Percentiles rank a stretch among this genome's conserved stretches.
Conservation (phyloP, 2,888 invertebrate genomes). For the Heliconius aoede region DNA sequence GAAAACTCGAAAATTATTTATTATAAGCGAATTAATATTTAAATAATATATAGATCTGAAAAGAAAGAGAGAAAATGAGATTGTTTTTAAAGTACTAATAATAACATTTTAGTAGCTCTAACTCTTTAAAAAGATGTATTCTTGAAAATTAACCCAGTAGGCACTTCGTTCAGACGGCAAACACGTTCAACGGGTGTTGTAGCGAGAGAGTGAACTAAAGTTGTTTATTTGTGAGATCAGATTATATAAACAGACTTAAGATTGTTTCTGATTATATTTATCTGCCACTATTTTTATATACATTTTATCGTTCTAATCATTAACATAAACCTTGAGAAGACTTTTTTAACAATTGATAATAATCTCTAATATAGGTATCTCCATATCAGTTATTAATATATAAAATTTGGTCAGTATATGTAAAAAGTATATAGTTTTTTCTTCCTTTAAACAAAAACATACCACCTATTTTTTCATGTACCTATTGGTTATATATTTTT, state of each 20-base stretch:
- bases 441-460: too few species aligned
- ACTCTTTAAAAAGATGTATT: conserved; percentile 8
- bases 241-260: conserved; percentile 14
- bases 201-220: conserved; percentile 29
- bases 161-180: conserved; percentile 43
- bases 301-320: background rate
- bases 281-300: background rate
- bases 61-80: too few species aligned
- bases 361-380: too few species aligned
- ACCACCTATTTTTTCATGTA: too few species aligned
- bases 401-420: too few species aligned
- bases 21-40: too few species aligned
- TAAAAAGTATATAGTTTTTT: too few species aligned
- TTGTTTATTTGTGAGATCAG: conserved; percentile 37
- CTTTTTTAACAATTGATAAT: background rate
- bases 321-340: background rate
- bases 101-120: background rate
- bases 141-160: conserved; percentile 26
- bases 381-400: too few species aligned
- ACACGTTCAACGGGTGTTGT: conserved; percentile 36
- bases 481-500: background rate
- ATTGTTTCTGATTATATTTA: conserved; percentile 8
- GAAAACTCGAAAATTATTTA: too few species aligned
- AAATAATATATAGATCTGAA: too few species aligned
- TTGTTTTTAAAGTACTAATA: too few species aligned